phyloP scores from a whole-genome alignment of 37 sponge, comb jelly and placozoan genomes.

The Chondrilla cf. caribensis region DNA sequence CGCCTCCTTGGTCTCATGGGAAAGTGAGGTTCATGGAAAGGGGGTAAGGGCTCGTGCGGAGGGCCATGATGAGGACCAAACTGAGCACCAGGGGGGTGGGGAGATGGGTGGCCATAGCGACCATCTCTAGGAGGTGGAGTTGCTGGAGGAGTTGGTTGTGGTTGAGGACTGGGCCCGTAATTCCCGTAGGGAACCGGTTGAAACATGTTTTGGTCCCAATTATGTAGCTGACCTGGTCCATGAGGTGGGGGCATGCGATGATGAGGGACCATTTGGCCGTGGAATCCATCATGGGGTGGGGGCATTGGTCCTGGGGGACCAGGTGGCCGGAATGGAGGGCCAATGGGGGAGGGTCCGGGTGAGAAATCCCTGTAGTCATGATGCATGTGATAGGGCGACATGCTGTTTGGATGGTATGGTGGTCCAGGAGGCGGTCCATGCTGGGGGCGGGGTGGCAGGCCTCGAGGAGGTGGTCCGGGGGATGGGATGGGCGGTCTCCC shows the following conservation, averaged over 20 bases:
- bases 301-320: not conserved
- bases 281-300: no score
- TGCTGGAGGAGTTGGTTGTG: not conserved
- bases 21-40: not conserved
- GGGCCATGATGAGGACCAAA: not conserved
- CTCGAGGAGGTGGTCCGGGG: not conserved
- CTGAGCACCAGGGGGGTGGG: not conserved
- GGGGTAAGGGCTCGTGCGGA: not conserved
- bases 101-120: not conserved
- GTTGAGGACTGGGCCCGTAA: constrained; percentile 10
- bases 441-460: not conserved
- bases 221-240: not conserved
- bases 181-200: not conserved
- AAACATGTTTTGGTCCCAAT: not conserved
- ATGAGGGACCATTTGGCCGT: not conserved
- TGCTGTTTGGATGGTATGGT: not conserved
- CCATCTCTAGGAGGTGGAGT: constrained; percentile 6
- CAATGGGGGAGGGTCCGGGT: not conserved
- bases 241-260: not conserved
- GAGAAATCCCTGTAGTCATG: not conserved
- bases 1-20: not conserved
- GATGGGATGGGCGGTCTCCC: not conserved
- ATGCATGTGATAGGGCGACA: not conserved
- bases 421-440: not conserved
- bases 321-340: not conserved